Percentiles rank a stretch among this genome's conserved stretches.
Evolutionary conservation across 2,888 invertebrate species (phyloP).

Genomic region (Ophraella communa): DNA sequence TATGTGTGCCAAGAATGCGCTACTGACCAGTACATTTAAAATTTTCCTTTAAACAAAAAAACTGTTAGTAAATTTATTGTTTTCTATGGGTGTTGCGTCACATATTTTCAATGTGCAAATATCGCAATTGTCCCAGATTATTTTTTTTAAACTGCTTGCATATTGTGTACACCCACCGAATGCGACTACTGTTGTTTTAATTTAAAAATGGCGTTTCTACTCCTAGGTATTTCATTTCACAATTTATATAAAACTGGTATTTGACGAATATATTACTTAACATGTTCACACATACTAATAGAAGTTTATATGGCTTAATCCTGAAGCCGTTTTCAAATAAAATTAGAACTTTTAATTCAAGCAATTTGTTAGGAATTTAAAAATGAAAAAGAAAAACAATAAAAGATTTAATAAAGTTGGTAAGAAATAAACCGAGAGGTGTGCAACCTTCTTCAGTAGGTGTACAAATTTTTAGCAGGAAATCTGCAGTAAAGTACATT

Average conservation of each 20-base stretch:
- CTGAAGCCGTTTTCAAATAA: no score
- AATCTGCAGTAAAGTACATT: no score
- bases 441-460: no score
- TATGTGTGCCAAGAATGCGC: background rate
- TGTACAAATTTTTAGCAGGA: no score
- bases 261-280: constrained; percentile 9
- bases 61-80: constrained; percentile 18
- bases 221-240: constrained; percentile 20
- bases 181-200: constrained; percentile 8
- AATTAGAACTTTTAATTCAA: no score
- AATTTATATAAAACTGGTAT: constrained; percentile 22
- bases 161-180: constrained; percentile 12
- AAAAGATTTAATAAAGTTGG: no score
- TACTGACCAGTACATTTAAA: background rate
- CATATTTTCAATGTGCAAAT: constrained; percentile 7
- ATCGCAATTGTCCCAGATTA: constrained; percentile 9
- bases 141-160: constrained; percentile 4
- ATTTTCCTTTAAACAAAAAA: background rate
- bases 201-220: constrained; percentile 15
- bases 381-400: no score
- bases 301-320: background rate
- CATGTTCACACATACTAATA: background rate
- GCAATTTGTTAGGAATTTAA: no score
- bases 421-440: no score
- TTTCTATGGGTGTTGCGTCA: constrained; percentile 31